A percentile compares a stretch with the other conserved stretches of the same genome.
These are phyloP conservation scores for Perca flavescens DNA, from an alignment of 2,113 vertebrate species.

Conservation along the genomic window DNA sequence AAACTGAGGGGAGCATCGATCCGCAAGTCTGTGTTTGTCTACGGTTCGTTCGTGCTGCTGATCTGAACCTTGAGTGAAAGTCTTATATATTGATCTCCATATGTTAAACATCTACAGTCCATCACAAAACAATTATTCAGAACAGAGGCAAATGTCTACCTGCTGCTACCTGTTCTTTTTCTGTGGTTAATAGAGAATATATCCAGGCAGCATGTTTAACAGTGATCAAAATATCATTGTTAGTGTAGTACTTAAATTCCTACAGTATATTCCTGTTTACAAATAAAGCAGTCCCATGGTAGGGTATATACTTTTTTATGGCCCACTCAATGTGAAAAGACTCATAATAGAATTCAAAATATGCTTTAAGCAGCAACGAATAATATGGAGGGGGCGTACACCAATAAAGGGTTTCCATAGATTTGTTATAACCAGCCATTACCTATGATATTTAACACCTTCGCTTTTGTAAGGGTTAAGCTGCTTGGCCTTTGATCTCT, in stretches of 20 bases:
- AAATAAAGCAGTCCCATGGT: background rate
- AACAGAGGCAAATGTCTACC: slow-evolving; percentile 48
- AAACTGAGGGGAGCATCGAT: slow-evolving; percentile 85
- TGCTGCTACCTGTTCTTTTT: slow-evolving; percentile 7
- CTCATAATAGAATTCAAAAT: slow-evolving; percentile 37
- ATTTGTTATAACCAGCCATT: slow-evolving; percentile 77
- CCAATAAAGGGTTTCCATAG: slow-evolving; percentile 57
- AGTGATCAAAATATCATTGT: slow-evolving; percentile 11
- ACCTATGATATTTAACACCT: slow-evolving; percentile 86
- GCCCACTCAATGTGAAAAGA: slow-evolving; percentile 21
- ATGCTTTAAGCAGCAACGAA: slow-evolving; percentile 17
- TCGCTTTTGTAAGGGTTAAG: slow-evolving; percentile 83
- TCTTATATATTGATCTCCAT: slow-evolving; percentile 81
- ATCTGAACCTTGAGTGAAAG: slow-evolving; percentile 79
- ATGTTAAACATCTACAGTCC: slow-evolving; percentile 79
- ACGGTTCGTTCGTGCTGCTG: slow-evolving; percentile 62
- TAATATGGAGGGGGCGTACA: slow-evolving; percentile 17
- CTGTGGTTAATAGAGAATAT: slow-evolving; percentile 11
- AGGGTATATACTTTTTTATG: background rate
- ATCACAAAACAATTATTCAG: slow-evolving; percentile 80
- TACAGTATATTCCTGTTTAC: background rate
- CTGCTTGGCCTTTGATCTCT: slow-evolving; percentile 82
- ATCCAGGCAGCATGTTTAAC: slow-evolving; percentile 10
- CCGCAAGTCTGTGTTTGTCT: slow-evolving; percentile 79
- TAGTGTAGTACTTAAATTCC: background rate